Evolutionary conservation across 2,888 invertebrate genomes (phyloP), one percentile per base, ranked within the genome.

Genomic region (Acanthosepion lycidas): DNA sequence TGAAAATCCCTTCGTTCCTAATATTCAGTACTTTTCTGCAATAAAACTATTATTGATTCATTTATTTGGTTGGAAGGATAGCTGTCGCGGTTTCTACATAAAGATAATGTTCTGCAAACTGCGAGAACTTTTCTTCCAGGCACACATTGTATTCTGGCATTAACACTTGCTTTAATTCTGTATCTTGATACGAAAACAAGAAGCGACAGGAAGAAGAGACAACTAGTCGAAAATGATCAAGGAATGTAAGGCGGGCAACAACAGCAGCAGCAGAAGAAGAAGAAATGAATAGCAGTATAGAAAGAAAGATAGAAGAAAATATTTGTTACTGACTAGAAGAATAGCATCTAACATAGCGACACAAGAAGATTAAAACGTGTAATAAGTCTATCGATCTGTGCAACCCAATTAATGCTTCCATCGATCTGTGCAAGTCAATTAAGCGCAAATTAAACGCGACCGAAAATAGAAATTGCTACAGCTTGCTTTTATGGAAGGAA

Each of bases 251-350:
- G 15, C 5, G n/a, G 12, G 18, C 20, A n/a, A 18, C 15, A 78
- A 15, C n/a, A 78, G 33, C 15, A 78, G n/a, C 49, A 95, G 94
- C 48, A 92, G 92, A 49, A 95, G 94, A 92, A 95, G 94, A 59
- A 94, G 92, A 59, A 94, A 49, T 59, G 92, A 42, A 42, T 26
- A 28, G 4, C 8, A 64, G 64, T 0, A 28, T 26, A 78, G 15
- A 78, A 78, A n/a, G 9, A 0, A n/a, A 9, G n/a, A 28, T 9
- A 78, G 78, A 78, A 78, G 12, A 78, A 78, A 33, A n/a, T 78
- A n/a, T 78, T n/a, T n/a, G 78, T 18, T 33, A 15, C n/a, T 78
- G 78, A 78, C 33, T 78, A 5, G 78, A 78, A 78, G 78, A 33
- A 18, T 33, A 78, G 33, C 78, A n/a, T 33, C 78, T n/a, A n/a